A percentile compares a stretch with the other conserved stretches of the same genome.
Conservation (phyloP, 2,797 vertebrate genomes). For the Malacoctenus gilli region DNA sequence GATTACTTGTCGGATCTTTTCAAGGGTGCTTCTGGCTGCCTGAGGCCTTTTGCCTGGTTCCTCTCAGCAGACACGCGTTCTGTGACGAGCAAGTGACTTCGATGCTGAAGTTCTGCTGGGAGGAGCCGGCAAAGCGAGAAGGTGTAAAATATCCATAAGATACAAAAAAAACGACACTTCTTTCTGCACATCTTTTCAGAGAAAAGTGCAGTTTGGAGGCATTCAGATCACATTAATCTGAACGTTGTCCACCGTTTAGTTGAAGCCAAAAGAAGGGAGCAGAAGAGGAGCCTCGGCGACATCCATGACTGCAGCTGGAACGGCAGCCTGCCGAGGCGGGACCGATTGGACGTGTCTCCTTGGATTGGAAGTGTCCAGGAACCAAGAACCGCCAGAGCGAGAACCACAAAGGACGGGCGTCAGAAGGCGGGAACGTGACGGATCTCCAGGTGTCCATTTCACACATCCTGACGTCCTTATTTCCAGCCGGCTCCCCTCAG, state of each 20-base stretch:
- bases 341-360: conserved; percentile 20
- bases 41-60: conserved; percentile 27
- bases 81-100: conserved; percentile 18
- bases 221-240: conserved; percentile 48
- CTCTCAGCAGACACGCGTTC: background rate
- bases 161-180: conserved; percentile 6
- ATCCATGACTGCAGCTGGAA: conserved; percentile 12
- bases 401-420: background rate
- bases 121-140: conserved; percentile 26
- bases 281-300: conserved; percentile 13
- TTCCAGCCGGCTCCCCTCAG: conserved; percentile 11
- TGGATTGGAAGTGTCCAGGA: conserved; percentile 22
- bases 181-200: conserved; percentile 32
- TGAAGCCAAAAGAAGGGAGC: conserved; percentile 50
- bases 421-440: conserved; percentile 1
- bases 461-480: conserved; percentile 27
- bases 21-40: conserved; percentile 28
- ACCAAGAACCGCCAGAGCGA: conserved; percentile 14
- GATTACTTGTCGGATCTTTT: conserved; percentile 54
- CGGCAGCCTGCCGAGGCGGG: background rate
- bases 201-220: conserved; percentile 14
- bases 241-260: conserved; percentile 45
- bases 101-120: conserved; percentile 45
- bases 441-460: conserved; percentile 33
- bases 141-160: conserved; percentile 54